These are phyloP conservation scores for Solea solea DNA, from an alignment of 2,113 vertebrate species.

Conservation along the genomic window DNA sequence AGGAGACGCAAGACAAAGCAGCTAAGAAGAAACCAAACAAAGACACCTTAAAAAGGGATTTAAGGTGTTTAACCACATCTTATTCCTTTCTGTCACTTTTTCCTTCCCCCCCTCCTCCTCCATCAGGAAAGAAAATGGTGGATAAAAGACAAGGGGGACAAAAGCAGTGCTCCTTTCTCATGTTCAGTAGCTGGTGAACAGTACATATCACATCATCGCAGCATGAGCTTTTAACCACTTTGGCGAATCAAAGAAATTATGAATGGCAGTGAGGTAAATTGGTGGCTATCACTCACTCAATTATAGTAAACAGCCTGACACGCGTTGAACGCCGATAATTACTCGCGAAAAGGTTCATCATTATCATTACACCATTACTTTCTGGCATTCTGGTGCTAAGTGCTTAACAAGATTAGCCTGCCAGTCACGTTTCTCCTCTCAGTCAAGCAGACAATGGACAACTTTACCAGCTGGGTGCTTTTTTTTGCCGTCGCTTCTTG, in stretches of 20 bases:
- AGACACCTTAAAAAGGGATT: slow-evolving; percentile 71
- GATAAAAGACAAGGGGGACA: slow-evolving; percentile 26
- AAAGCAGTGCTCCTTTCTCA: slow-evolving; percentile 14
- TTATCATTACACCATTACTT: slow-evolving; percentile 73
- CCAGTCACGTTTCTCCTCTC: slow-evolving; percentile 74
- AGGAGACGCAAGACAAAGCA: slow-evolving; percentile 70
- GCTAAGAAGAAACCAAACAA: slow-evolving; percentile 78
- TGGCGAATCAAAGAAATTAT: slow-evolving; percentile 47
- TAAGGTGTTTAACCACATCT: slow-evolving; percentile 70
- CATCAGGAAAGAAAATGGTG: background rate
- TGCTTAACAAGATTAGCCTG: slow-evolving; percentile 75
- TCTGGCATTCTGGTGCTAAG: slow-evolving; percentile 65
- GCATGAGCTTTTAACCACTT: slow-evolving; percentile 39
- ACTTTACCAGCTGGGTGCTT: slow-evolving; percentile 52
- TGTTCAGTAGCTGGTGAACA: background rate
- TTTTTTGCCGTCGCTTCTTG: background rate
- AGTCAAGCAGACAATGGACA: slow-evolving; percentile 67
- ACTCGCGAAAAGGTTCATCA: slow-evolving; percentile 74
- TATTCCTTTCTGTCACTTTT: slow-evolving; percentile 56
- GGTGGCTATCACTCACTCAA: slow-evolving; percentile 55
- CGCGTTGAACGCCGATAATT: slow-evolving; percentile 75
- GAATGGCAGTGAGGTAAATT: slow-evolving; percentile 38
- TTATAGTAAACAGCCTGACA: slow-evolving; percentile 60
- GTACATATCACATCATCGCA: slow-evolving; percentile 7
- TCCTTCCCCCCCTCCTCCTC: slow-evolving; percentile 3